Base-by-base conservation (phyloP, 2,888 invertebrate species). In the Dolichopus griseipennis region DNA sequence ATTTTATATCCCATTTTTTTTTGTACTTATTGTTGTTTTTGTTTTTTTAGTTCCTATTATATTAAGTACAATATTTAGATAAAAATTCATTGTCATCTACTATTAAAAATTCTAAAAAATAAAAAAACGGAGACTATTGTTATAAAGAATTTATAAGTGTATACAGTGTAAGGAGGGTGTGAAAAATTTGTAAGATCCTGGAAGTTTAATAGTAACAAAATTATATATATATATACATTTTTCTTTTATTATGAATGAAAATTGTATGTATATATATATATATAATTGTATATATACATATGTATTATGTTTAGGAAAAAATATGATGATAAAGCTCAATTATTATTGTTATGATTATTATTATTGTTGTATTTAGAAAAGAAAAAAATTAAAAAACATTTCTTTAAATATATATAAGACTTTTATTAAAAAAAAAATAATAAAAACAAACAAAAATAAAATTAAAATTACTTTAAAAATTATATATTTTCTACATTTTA, bases 31-130 rank as follows among this genome's bases (percentile, higher is more conserved):
- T 15, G 9, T 52, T 9, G 9, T 52, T 52, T 52, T 52, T 15
- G 9, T 52, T n/a, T 18, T 52, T 52, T 18, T 52, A 52, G 52
- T 52, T 52, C 52, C 18, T 52, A 52, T 52, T 52, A 52, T 52
- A 18, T 52, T 12, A 52, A 52, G 52, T 52, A 52, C 52, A 52
- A 12, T 52, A 52, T 52, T 52, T 15, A 52, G 52, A 52, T 52
- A 52, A 52, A 27, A 52, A 52, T 52, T 52, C 52, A 52, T 52
- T 52, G 52, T 52, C 52, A 52, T 52, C 52, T 52, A 52, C 52
- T n/a, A 52, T 52, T 12, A 52, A 52, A 52, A 52, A 52, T 52
- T 52, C n/a, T 18, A 52, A 52, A 41, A 41, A 41, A 27, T 27
- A 27, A 27, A 27, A 27, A 4, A 27, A 41, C 9, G 52, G 18